These are phyloP conservation scores for Huso huso DNA, from an alignment of 2,797 vertebrate genomes.

Conservation along the genomic window DNA sequence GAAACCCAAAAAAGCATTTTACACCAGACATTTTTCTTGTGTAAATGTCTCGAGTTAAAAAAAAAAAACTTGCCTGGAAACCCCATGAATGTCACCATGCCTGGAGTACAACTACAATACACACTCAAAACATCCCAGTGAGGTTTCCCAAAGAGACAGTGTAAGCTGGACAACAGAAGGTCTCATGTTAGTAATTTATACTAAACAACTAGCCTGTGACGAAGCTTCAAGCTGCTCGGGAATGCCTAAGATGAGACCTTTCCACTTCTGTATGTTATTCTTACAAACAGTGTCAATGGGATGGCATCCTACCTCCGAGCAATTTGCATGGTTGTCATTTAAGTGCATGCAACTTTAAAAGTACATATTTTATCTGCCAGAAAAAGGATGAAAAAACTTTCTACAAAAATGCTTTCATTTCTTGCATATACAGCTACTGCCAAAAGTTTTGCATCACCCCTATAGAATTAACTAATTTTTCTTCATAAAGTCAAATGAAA, in stretches of 20 bases:
- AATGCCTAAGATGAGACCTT: not conserved
- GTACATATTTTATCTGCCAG: conserved; percentile 1
- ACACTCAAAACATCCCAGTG: conserved; percentile 31
- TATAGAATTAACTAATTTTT: no score
- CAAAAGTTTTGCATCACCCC: no score
- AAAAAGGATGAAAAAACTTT: conserved; percentile 5
- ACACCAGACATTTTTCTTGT: no score
- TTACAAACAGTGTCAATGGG: conserved; percentile 7
- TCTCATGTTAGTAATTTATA: conserved; percentile 21
- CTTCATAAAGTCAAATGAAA: no score
- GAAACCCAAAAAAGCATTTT: no score
- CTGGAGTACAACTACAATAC: no score
- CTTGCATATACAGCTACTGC: conserved; percentile 15
- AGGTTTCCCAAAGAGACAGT: conserved; percentile 52
- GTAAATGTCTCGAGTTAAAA: no score
- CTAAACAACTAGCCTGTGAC: conserved; percentile 8
- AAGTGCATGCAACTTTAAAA: conserved; percentile 7
- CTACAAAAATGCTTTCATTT: conserved; percentile 23
- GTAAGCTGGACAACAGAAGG: conserved; percentile 57
- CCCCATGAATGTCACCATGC: no score
- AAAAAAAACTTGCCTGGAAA: no score
- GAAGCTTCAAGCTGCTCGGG: not conserved
- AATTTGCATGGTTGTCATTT: conserved; percentile 13
- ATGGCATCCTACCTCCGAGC: conserved; percentile 6
- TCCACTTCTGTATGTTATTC: conserved; percentile 1